Evolutionary conservation across 2,797 vertebrate species (phyloP), one percentile per base, ranked within the genome.

Genomic region (Pseudochaenichthys georgianus): DNA sequence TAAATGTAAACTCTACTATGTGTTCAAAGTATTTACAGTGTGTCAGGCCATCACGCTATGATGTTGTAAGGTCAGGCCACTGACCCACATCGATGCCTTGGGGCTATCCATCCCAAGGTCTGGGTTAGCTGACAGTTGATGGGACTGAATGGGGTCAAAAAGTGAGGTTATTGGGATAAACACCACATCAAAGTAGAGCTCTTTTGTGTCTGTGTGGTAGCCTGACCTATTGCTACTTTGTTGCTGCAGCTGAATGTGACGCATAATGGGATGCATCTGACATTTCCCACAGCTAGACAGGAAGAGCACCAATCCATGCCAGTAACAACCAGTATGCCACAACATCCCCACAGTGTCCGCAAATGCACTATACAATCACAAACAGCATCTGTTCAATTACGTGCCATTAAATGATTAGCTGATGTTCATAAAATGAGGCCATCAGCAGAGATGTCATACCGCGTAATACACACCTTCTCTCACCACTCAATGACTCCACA

Each of bases 131-230:
- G 63, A 74, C 74, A 73, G 73, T 59, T 73, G 62, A 85, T 55
- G 16, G 61, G 87, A 91, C 76, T 84, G 86, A 93, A 89, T 85
- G 69, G 73, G 90, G 88, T 92, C 88, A 86, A 75, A 85, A 4
- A 75, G 19, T 65, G 65, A 83, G 38, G 75, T 77, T 68, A 86
- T 41, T 55, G 59, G 64, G 48, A 73, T 73, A 64, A 75, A 70
- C 46, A 83, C 43, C 42, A 68, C 60, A 82, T 82, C 63, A 67
- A 66, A 73, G 66, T 58, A 52, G 34, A 77, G 50, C 60, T 41
- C 43, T 67, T 77, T 77, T 34, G n/a, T 70, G n/a, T 70, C 42
- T 16, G 8, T 10, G 16, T 58, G 42, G 34, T n/a, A 53, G 21
- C 3, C 6, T 75, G 72, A 81, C 71, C 62, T 51, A 16, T 65